Conservation (phyloP, 2,113 vertebrate genomes). For the Melanerpes formicivorus region DNA sequence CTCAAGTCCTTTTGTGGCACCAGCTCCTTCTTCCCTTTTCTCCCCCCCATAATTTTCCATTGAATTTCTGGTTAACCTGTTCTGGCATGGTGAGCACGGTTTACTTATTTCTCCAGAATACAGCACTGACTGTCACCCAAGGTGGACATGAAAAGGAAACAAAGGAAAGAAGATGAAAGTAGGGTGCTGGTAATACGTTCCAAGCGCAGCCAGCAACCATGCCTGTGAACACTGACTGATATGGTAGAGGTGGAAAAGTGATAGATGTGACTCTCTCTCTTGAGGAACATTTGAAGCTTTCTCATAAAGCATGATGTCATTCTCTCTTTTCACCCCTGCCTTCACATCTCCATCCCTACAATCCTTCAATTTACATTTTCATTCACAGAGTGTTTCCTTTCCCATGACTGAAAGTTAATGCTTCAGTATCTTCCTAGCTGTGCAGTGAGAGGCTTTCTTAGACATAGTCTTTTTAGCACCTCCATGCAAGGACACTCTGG, state of each 20-base stretch:
- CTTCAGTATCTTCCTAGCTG: not conserved
- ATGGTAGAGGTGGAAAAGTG: not conserved
- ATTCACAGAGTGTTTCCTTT: not conserved
- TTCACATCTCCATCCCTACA: not conserved
- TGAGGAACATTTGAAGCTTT: not conserved
- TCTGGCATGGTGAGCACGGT: not conserved
- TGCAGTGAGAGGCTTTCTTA: not conserved
- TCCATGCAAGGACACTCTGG: not conserved
- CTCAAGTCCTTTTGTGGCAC: not conserved
- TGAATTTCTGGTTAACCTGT: not conserved
- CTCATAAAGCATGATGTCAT: not conserved
- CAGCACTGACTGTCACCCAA: not conserved
- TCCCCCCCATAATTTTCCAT: not conserved
- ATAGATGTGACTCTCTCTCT: not conserved
- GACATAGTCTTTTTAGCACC: not conserved
- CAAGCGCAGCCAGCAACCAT: not conserved
- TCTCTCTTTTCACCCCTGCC: not conserved
- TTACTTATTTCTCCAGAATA: not conserved
- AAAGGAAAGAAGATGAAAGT: not conserved
- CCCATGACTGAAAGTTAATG: not conserved
- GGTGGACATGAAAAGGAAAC: not conserved
- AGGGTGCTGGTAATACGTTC: not conserved
- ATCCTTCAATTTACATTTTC: not conserved
- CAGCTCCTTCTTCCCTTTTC: not conserved
- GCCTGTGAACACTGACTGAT: not conserved